Base-by-base conservation (phyloP, 1,140 invertebrate genomes). In the Drosophila kikkawai region DNA sequence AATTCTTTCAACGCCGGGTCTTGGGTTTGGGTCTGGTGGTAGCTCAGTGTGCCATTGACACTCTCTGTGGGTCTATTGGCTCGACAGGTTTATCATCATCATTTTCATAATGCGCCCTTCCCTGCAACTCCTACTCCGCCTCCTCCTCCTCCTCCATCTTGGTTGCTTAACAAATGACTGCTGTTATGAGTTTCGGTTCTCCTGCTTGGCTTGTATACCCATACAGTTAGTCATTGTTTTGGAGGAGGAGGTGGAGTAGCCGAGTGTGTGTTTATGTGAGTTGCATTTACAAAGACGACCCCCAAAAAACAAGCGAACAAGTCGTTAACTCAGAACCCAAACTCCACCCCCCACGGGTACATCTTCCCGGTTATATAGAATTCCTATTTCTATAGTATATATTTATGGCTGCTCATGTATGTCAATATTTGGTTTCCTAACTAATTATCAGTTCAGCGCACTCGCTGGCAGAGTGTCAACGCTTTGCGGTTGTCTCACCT, bases 371-470 rank as follows among this genome's bases (percentile, higher is more conserved):
- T 57, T 26, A 34, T 47, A 70, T 41, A 58, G n/a, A 56, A 51
- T 55, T 75, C 22, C 59, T 79, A 58, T 69, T 56, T 29, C 29
- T 59, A 42, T 22, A 48, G 45, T 50, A 47, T 75, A 42, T 29
- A 48, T 50, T 80, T 80, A 77, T 84, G 77, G 59, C 65, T 71
- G 64, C 32, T 80, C 83, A 87, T 67, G 88, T 80, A 51, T 56
- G 86, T 85, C 75, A 88, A 88, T 88, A 91, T 88, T 88, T 88
- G 88, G 78, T 85, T 88, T 90, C 80, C 75, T 69, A 85, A 88
- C 85, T 91, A 88, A 88, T 88, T 90, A 88, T 88, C 85, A 91
- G 85, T 91, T 88, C 85, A 88, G 85, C 86, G 86, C 86, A 88
- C 47, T 19, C 45, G 57, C 32, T 41, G 44, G 44, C 41, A 34